Evolutionary conservation across 2,797 vertebrate species (phyloP).

Genomic region (Phoeniculus purpureus): DNA sequence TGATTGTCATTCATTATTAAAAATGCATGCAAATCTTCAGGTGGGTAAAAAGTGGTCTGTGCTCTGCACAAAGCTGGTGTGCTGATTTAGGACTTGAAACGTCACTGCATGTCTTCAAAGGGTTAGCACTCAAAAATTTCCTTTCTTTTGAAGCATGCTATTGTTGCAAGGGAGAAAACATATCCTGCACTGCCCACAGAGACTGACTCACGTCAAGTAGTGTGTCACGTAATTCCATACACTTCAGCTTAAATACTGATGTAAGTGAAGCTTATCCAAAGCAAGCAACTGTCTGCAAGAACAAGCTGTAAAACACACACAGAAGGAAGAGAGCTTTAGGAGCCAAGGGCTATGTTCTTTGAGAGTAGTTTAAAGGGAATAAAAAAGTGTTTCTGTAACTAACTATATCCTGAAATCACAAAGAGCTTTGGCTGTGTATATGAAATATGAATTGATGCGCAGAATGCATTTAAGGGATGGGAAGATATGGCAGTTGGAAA

Average conservation of each 20-base stretch:
- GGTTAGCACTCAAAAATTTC: background rate
- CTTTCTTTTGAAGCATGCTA: background rate
- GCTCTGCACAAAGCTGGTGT: background rate
- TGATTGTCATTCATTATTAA: background rate
- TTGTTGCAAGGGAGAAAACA: background rate
- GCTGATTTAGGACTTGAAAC: background rate
- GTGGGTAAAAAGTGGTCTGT: background rate
- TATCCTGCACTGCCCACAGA: background rate
- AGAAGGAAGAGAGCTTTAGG: background rate
- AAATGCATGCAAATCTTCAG: background rate
- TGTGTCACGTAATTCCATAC: background rate
- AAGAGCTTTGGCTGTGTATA: background rate
- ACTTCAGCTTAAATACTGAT: background rate
- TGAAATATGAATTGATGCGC: background rate
- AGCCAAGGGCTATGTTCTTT: background rate
- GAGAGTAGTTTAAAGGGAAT: background rate
- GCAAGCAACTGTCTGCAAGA: background rate
- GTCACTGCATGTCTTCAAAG: background rate
- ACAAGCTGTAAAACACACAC: background rate
- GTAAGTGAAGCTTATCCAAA: constrained; percentile 20
- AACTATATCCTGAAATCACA: background rate
- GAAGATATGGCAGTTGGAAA: background rate
- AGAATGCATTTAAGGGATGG: background rate
- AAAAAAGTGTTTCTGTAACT: background rate
- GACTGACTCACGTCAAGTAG: background rate